phyloP scores from a whole-genome alignment of 2,888 invertebrate species.

The Metellina segmentata region DNA sequence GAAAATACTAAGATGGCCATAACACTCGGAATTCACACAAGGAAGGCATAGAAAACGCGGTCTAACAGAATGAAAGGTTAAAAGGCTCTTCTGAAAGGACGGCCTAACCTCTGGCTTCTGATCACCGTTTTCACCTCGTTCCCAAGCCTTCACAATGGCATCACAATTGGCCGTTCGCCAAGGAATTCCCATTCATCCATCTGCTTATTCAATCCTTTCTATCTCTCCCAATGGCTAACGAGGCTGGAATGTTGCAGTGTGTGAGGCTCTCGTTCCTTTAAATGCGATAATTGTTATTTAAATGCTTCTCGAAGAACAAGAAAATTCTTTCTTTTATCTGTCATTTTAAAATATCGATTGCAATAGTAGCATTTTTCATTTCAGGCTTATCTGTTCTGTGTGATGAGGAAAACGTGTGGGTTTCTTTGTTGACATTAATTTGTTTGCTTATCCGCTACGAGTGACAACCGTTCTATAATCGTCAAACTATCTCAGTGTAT shows the following conservation, averaged over 20 bases:
- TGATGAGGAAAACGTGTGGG: too few species aligned
- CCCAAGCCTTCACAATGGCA: conserved; percentile 56
- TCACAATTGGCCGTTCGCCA: conserved; percentile 59
- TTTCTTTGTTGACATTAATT: too few species aligned
- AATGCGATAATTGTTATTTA: conserved; percentile 19
- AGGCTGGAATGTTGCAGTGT: conserved; percentile 29
- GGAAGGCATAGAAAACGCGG: too few species aligned
- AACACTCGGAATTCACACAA: too few species aligned
- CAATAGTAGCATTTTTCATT: too few species aligned
- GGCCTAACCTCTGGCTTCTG: conserved; percentile 66
- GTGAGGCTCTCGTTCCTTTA: not conserved
- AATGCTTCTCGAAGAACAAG: conserved; percentile 12
- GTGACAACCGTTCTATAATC: too few species aligned
- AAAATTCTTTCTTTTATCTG: not conserved
- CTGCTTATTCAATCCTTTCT: conserved; percentile 15
- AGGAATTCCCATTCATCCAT: conserved; percentile 62
- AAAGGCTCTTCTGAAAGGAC: conserved; percentile 60
- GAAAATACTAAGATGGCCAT: too few species aligned
- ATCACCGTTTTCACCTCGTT: conserved; percentile 64
- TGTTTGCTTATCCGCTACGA: too few species aligned
- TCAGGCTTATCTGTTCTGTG: too few species aligned
- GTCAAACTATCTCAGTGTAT: too few species aligned
- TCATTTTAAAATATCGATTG: too few species aligned
- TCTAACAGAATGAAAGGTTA: conserved; percentile 47
- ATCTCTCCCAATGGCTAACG: conserved; percentile 34